Evolutionary conservation across 2,888 invertebrate genomes (phyloP), one percentile per base, ranked within the genome.

Genomic region (Philereme transversata): DNA sequence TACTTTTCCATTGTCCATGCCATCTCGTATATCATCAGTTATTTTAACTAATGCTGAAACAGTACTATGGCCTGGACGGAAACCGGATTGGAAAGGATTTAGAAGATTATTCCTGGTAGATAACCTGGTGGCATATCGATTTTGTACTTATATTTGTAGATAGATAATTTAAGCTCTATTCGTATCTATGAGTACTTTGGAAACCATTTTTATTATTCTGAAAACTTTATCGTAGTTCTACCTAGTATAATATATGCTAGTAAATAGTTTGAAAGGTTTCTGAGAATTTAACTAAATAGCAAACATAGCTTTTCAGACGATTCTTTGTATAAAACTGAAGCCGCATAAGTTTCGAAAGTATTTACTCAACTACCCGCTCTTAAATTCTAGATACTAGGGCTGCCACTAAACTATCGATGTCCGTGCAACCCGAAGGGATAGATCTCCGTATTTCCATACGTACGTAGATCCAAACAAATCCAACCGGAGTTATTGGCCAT

Each of bases 401-500:
- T 72, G 73, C 65, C 70, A 67, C 71, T 70, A 76, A 77, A 78
- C 74, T 78, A 81, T 82, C 77, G 78, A 79, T 74, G 75, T 72
- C 74, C 69, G 61, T 63, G 72, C 72, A 70, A 70, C 70, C 71
- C 64, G 57, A 68, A 66, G 68, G 69, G 70, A 73, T 63, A 67
- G 74, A 77, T 78, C 76, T 74, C 68, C 67, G 71, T 74, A 88
- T 88, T 87, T 84, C 84, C 86, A 86, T 87, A 87, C 79, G 83
- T 84, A 86, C 82, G 84, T 82, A 82, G 78, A 81, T 74, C 79
- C 76, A 82, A 85, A 88, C 77, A 82, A 86, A 88, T 86, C 86
- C 84, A 74, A 77, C 74, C 75, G 70, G 83, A 88, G 84, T 84
- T 89, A 88, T 89, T 87, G 90, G 86, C 84, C 83, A 79, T 88